phyloP scores from a whole-genome alignment of 2,797 vertebrate species.

The Helarctos malayanus region DNA sequence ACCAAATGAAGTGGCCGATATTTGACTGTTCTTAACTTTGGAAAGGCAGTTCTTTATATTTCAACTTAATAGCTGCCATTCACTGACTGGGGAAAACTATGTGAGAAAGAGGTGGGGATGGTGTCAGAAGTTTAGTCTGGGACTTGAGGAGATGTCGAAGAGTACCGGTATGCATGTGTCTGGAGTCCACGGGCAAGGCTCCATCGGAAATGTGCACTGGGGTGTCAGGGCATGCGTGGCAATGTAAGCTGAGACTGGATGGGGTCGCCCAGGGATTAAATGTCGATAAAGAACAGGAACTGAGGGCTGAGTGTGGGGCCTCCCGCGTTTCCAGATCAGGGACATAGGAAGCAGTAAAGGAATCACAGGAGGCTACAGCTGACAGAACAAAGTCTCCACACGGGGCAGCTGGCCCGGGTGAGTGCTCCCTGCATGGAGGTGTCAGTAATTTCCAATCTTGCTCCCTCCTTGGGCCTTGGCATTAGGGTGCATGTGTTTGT shows the following conservation, averaged over 20 bases:
- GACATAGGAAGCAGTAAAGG: background rate
- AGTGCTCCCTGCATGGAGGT: background rate
- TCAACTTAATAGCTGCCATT: slow-evolving; percentile 39
- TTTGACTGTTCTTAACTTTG: background rate
- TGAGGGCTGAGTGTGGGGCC: background rate
- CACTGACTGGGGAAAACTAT: background rate
- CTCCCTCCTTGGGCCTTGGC: background rate
- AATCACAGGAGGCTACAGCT: background rate
- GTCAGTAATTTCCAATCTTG: background rate
- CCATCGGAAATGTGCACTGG: background rate
- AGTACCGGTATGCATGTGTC: background rate
- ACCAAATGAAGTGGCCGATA: slow-evolving; percentile 9
- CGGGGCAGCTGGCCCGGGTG: background rate
- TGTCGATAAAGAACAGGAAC: background rate
- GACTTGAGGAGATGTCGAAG: background rate
- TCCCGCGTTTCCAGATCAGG: background rate
- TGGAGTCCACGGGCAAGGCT: background rate
- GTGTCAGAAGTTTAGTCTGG: slow-evolving; percentile 16
- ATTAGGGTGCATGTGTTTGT: background rate
- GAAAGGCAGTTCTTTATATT: background rate
- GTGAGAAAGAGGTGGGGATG: background rate
- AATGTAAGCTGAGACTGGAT: background rate
- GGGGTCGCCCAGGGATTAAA: background rate
- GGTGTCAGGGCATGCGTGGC: background rate
- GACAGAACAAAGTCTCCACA: background rate